A percentile compares a stretch with the other conserved stretches of the same genome.
Evolutionary conservation across 2,113 vertebrate species (phyloP).

Genomic region (Strigops habroptila): DNA sequence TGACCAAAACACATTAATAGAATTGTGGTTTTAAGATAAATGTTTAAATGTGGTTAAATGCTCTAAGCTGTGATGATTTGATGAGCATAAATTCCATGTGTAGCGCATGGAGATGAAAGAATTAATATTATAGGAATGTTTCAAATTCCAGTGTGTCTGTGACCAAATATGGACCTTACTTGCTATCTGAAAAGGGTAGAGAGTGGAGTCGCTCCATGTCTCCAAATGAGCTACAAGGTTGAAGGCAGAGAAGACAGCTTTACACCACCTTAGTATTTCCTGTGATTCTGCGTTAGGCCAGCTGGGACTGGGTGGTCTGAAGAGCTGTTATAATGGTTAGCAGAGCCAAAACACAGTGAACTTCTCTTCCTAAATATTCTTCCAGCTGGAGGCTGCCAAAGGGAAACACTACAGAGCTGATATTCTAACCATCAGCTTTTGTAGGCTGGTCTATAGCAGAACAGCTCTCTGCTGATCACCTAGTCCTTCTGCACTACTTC

Average conservation of each 20-base stretch:
- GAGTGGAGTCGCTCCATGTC: neutral
- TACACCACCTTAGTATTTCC: neutral
- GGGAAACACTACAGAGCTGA: neutral
- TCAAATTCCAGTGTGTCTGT: constrained; percentile 24
- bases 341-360: constrained; percentile 19
- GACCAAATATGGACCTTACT: neutral
- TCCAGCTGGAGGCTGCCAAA: neutral
- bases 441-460: neutral
- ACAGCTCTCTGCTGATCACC: neutral
- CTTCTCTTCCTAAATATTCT: neutral
- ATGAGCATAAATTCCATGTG: neutral
- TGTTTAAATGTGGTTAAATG: neutral
- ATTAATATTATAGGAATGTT: constrained; percentile 10
- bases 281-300: neutral
- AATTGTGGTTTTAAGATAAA: neutral
- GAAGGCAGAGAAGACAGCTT: neutral
- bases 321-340: constrained; percentile 6
- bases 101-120: constrained; percentile 8
- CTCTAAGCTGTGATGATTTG: neutral
- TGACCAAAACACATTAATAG: neutral
- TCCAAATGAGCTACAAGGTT: neutral
- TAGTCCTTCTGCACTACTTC: neutral
- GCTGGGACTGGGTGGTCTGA: constrained; percentile 41
- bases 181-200: neutral
- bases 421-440: neutral